These are phyloP conservation scores for Schizotus pectinicornis DNA, from an alignment of 2,888 invertebrate species.

Conservation along the genomic window DNA sequence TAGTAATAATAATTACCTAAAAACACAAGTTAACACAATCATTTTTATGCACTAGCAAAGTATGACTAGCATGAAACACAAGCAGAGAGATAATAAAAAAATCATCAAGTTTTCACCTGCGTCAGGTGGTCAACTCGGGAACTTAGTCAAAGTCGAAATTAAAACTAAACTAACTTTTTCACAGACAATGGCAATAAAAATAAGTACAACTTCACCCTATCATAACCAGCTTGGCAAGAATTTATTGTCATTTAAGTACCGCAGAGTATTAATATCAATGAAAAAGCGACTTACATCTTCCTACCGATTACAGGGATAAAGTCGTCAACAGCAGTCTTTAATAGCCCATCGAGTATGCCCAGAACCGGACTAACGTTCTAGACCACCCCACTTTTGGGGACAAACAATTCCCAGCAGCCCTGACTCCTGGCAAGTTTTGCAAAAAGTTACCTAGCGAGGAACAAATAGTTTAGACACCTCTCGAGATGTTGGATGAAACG, in stretches of 20 bases:
- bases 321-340: too few species aligned
- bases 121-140: constrained; percentile 11
- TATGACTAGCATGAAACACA: constrained; percentile 44
- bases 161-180: constrained; percentile 17
- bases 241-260: constrained; percentile 26
- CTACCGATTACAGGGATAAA: too few species aligned
- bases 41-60: constrained; percentile 34
- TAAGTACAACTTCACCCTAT: constrained; percentile 21
- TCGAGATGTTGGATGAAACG: too few species aligned
- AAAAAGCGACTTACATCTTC: too few species aligned
- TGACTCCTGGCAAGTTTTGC: too few species aligned
- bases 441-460: too few species aligned
- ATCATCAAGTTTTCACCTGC: constrained; percentile 2
- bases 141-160: constrained; percentile 29
- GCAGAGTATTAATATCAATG: background rate
- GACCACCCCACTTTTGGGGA: background rate
- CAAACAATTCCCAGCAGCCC: background rate
- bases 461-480: too few species aligned
- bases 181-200: constrained; percentile 15
- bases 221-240: constrained; percentile 26
- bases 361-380: too few species aligned
- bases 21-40: background rate
- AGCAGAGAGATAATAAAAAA: constrained; percentile 32
- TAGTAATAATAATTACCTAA: constrained; percentile 23
- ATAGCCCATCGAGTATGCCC: constrained; percentile 1